Conservation (phyloP, 2,888 invertebrate genomes). For the Pachycephus smyrnensis region DNA sequence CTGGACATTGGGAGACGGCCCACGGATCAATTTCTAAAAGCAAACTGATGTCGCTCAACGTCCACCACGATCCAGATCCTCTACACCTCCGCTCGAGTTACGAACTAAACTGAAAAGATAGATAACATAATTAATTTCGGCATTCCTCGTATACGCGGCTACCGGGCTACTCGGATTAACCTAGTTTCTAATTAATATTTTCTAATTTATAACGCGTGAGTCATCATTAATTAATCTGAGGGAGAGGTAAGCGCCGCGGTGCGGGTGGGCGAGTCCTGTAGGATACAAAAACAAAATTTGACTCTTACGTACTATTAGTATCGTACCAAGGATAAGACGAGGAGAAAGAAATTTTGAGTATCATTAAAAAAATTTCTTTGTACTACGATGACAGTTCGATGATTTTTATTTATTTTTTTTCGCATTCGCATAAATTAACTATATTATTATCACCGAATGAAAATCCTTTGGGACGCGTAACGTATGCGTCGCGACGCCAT, state of each 20-base stretch:
- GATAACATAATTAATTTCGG: slow-evolving; percentile 22
- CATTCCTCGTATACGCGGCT: slow-evolving; percentile 14
- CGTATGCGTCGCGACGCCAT: neutral
- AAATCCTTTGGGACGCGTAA: neutral
- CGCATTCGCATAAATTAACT: accelerated
- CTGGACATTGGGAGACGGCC: neutral
- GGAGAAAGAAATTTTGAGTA: neutral
- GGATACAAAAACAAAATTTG: neutral
- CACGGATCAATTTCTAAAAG: slow-evolving; percentile 12
- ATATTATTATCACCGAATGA: neutral
- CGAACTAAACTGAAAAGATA: slow-evolving; percentile 9
- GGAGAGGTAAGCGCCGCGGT: neutral
- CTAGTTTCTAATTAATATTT: slow-evolving; percentile 24
- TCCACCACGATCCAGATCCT: slow-evolving; percentile 5
- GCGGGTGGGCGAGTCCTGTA: neutral
- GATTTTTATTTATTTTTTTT: neutral
- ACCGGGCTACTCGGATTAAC: slow-evolving; percentile 19
- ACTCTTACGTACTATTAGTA: neutral
- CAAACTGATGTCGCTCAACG: slow-evolving; percentile 9
- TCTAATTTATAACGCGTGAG: slow-evolving; percentile 21
- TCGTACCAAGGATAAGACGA: neutral
- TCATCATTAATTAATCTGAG: slow-evolving; percentile 14
- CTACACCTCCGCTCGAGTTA: slow-evolving; percentile 18
- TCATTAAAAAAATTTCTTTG: neutral
- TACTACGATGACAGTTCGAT: neutral